Percentiles rank a stretch among this genome's conserved stretches.
phyloP scores from a whole-genome alignment of 2,797 vertebrate species.

The Trachops cirrhosus region DNA sequence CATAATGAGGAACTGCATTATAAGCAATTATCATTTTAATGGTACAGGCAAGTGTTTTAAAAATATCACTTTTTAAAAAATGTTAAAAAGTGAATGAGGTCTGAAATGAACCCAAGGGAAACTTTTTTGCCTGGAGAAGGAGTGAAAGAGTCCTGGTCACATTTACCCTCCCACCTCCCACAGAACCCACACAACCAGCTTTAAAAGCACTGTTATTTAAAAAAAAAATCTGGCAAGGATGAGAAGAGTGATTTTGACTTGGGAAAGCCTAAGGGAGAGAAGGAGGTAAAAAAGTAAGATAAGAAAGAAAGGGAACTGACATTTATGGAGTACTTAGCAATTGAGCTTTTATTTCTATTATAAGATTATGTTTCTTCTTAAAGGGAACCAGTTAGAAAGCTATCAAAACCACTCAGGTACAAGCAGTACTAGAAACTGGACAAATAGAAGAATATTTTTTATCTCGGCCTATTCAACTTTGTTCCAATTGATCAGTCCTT shows the following conservation, averaged over 20 bases:
- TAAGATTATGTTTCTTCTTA: constrained; percentile 7
- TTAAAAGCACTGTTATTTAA: not conserved
- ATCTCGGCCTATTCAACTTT: not conserved
- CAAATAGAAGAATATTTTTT: not conserved
- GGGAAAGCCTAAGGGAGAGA: not conserved
- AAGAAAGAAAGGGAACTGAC: not conserved
- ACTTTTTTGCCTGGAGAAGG: not conserved
- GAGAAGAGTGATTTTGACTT: not conserved
- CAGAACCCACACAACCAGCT: not conserved
- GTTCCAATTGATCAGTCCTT: not conserved
- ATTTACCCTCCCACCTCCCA: not conserved
- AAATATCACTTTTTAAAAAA: not conserved
- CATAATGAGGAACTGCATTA: not conserved
- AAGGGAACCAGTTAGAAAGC: not conserved
- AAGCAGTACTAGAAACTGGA: not conserved
- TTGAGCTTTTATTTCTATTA: not conserved
- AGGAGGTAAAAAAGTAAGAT: not conserved
- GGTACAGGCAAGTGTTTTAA: not conserved
- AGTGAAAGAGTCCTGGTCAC: not conserved
- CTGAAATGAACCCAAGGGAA: not conserved
- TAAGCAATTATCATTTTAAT: not conserved
- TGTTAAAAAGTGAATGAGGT: not conserved
- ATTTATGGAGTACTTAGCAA: not conserved
- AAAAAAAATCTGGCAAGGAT: not conserved
- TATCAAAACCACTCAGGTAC: not conserved